phyloP scores from a whole-genome alignment of 2,797 vertebrate species.

The Anguilla marmorata region DNA sequence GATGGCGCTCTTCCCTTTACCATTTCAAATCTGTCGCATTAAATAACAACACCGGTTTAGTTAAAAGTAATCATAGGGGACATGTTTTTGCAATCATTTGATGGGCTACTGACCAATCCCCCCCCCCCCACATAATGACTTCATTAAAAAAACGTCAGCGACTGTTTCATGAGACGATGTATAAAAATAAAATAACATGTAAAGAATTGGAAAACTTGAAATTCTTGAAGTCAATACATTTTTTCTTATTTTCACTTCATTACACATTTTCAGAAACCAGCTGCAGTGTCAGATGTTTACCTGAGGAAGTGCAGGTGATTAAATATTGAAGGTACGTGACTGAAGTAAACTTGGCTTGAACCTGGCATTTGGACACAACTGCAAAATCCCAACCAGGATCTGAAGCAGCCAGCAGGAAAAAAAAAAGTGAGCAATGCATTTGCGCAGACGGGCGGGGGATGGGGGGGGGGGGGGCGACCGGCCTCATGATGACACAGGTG shows the following conservation, averaged over 20 bases:
- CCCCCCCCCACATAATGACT: not conserved
- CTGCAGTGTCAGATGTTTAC: not conserved
- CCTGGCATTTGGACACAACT: not conserved
- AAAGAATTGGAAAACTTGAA: not conserved
- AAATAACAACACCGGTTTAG: conserved; percentile 11
- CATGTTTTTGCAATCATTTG: not conserved
- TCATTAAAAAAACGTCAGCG: not conserved
- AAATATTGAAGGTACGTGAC: not conserved
- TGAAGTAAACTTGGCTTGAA: not conserved
- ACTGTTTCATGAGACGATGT: not conserved
- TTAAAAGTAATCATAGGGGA: not conserved
- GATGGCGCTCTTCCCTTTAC: conserved; percentile 31
- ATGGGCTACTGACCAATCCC: not conserved
- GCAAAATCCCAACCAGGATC: not conserved
- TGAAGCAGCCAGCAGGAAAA: not conserved
- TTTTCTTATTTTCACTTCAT: not conserved
- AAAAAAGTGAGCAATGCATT: not conserved
- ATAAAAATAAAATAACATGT: not conserved
- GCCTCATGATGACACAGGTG: not conserved
- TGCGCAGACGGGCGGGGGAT: not conserved
- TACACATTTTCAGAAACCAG: not conserved
- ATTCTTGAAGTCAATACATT: not conserved
- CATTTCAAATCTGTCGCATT: conserved; percentile 24
- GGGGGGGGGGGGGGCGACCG: not conserved
- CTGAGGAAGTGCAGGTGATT: not conserved